Percentiles rank a stretch among this genome's conserved stretches.
phyloP scores from a whole-genome alignment of 2,797 vertebrate genomes.

The Lates japonicus region DNA sequence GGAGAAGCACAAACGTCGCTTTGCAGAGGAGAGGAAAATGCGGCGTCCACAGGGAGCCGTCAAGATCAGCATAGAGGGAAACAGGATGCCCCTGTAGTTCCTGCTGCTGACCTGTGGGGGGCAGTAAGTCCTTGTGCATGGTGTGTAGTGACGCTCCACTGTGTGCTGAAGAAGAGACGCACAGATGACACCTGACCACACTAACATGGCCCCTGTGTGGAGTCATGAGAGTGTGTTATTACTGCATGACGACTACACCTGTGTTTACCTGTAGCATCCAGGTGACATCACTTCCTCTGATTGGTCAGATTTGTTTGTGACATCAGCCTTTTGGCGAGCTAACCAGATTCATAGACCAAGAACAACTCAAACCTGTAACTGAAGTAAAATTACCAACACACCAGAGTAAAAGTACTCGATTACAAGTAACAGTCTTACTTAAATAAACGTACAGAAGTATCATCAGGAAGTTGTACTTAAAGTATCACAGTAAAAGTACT shows the following conservation, averaged over 20 bases:
- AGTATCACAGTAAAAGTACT: too few species aligned
- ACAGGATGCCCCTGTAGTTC: slow-evolving; percentile 94
- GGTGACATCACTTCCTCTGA: not conserved
- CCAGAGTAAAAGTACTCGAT: too few species aligned
- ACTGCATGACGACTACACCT: not conserved
- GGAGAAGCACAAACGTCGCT: slow-evolving; percentile 97
- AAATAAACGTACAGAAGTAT: too few species aligned
- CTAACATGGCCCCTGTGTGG: not conserved
- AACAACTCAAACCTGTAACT: too few species aligned
- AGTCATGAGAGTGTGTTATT: not conserved
- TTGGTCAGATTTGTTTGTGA: not conserved
- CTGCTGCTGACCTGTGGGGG: slow-evolving; percentile 76
- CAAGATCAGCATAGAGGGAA: slow-evolving; percentile 98
- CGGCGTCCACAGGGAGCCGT: slow-evolving; percentile 90
- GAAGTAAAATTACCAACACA: too few species aligned
- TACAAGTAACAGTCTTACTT: too few species aligned
- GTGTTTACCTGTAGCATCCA: not conserved
- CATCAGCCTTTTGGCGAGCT: not conserved
- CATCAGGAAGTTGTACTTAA: too few species aligned
- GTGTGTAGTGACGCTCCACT: slow-evolving; percentile 32
- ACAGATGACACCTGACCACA: not conserved
- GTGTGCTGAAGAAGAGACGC: not conserved
- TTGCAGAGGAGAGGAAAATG: slow-evolving; percentile 92
- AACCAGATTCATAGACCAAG: not conserved
- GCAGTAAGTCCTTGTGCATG: slow-evolving; percentile 86